These are phyloP conservation scores for Spinus pinus DNA, from an alignment of 2,797 vertebrate species.

Conservation along the genomic window DNA sequence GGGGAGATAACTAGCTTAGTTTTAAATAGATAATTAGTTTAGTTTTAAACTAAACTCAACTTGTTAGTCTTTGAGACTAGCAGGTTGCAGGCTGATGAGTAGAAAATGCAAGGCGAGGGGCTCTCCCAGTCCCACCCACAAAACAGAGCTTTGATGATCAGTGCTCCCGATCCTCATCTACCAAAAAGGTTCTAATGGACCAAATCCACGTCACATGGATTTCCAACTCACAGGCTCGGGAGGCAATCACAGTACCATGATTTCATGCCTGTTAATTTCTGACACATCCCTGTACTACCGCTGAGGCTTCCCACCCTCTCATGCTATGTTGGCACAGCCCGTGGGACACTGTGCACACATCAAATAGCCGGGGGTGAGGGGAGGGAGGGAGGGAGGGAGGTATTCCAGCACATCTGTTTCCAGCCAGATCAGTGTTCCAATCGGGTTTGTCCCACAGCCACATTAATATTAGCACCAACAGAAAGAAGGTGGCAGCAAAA, in stretches of 20 bases:
- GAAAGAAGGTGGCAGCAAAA: not conserved
- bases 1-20: not conserved
- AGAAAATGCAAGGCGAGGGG: not conserved
- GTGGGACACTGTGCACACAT: not conserved
- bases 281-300: accelerated
- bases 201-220: not conserved
- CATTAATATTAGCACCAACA: not conserved
- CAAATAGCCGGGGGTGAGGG: not conserved
- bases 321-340: not conserved
- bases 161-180: not conserved
- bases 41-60: not conserved
- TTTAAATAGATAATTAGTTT: not conserved
- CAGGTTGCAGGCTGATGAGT: not conserved
- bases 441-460: not conserved
- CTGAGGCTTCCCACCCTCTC: not conserved
- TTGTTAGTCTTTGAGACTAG: not conserved
- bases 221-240: accelerated
- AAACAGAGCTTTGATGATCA: not conserved
- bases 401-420: not conserved
- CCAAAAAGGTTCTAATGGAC: not conserved
- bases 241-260: not conserved
- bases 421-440: not conserved
- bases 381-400: not conserved
- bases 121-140: not conserved
- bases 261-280: not conserved